Conservation (phyloP, 2,113 vertebrate species). For the Oenanthe melanoleuca region DNA sequence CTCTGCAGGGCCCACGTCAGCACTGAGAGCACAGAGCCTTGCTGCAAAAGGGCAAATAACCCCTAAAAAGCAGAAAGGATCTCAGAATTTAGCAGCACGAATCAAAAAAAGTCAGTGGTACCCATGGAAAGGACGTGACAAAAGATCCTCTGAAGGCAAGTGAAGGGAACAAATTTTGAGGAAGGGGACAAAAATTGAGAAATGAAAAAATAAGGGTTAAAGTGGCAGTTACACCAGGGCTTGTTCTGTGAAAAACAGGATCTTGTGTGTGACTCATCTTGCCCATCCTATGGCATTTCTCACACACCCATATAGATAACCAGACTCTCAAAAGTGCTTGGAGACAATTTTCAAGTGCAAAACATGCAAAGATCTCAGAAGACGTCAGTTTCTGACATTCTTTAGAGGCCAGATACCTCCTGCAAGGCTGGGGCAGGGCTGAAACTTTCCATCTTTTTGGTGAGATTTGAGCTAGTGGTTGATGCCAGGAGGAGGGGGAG, state of each 20-base stretch:
- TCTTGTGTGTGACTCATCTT: slow-evolving; percentile 23
- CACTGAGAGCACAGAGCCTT: slow-evolving; percentile 33
- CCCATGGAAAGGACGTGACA: not conserved
- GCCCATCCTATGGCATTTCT: slow-evolving; percentile 40
- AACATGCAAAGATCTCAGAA: not conserved
- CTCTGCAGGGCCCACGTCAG: slow-evolving; percentile 45
- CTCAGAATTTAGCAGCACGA: not conserved
- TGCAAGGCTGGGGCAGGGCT: not conserved
- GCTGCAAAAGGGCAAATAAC: slow-evolving; percentile 45
- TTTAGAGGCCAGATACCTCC: not conserved
- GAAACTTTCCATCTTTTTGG: not conserved
- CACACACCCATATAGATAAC: slow-evolving; percentile 40
- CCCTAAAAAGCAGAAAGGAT: slow-evolving; percentile 5
- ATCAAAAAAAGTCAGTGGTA: not conserved
- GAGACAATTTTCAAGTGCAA: slow-evolving; percentile 22
- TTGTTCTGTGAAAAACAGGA: slow-evolving; percentile 29
- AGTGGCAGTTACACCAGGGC: not conserved
- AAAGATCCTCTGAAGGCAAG: not conserved
- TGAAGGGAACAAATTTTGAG: not conserved
- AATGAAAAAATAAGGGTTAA: slow-evolving; percentile 26
- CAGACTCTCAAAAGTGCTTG: not conserved
- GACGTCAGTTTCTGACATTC: not conserved
- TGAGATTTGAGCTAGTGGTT: not conserved
- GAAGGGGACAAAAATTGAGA: not conserved
- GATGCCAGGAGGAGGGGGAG: not conserved